Evolutionary conservation across 2,797 vertebrate genomes (phyloP), one percentile per base, ranked within the genome.

Genomic region (Peromyscus nudipes): DNA sequence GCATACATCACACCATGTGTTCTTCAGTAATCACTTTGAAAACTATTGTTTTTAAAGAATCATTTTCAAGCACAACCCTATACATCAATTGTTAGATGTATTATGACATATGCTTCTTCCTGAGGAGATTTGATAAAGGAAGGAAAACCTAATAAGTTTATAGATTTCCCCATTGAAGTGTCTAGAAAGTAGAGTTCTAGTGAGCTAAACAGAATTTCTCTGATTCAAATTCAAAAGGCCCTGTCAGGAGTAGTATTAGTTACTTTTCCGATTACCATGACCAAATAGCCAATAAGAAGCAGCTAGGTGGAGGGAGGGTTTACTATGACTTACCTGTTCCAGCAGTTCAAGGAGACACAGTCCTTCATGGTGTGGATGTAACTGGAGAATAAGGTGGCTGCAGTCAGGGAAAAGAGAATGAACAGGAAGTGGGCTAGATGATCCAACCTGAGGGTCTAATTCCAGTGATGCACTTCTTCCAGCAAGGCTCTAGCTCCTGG

Each of bases 41-140:
- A 88, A 62, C 6, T 37, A 80, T 31, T 91, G 17, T 43, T 40
- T 67, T 46, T 67, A 91, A 96, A 89, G 29, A 64, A 89, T 77
- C 76, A 2, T 52, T 69, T 95, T 57, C 6, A 92, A 76, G 34
- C 1, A 37, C 40, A 81, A 19, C 79, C 6, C 49, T 87, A 21
- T 57, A 83, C 86, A 25, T 75, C 60, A 85, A 86, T 83, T 85
- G 27, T 81, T 90, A 34, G 23, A 79, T 55, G 67, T 37, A 0
- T 55, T 25, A 8, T 69, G 52, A 37, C 4, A 52, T 49, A 46
- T 40, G 31, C 21, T 31, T 4, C 77, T 13, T 94, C 12, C 73
- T 65, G 34, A 80, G 83, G 19, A 75, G 75, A 43, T 37, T 75
- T 94, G 43, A 2, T 64, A 91, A 92, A 64, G 17, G 3, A 64